These are phyloP conservation scores for Neodon shergylaensis DNA, from an alignment of 2,113 vertebrate species.

Conservation along the genomic window DNA sequence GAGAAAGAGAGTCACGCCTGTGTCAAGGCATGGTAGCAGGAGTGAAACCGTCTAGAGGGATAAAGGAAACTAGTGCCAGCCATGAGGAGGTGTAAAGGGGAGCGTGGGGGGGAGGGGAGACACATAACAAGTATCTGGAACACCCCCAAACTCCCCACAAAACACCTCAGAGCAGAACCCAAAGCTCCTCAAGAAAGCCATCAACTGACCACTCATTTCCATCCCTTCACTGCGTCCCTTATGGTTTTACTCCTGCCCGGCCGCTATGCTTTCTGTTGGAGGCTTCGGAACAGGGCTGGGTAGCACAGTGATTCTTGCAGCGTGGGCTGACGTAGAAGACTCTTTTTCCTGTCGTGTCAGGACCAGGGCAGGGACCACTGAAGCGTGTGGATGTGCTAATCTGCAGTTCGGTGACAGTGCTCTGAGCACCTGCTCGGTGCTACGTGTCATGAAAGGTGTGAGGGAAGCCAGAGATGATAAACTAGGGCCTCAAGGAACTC, in stretches of 20 bases:
- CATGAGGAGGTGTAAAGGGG: not conserved
- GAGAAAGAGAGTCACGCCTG: not conserved
- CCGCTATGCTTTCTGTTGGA: rapidly evolving
- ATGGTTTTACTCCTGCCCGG: not conserved
- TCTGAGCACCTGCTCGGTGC: not conserved
- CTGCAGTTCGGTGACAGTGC: not conserved
- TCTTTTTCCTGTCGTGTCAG: not conserved
- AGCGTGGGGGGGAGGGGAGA: too few relatives aligned
- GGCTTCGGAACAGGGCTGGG: not conserved
- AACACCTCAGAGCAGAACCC: not conserved
- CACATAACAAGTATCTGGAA: not conserved
- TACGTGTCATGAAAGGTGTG: not conserved
- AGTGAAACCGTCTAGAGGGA: not conserved
- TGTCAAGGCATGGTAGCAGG: not conserved
- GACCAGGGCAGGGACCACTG: not conserved
- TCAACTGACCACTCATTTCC: not conserved
- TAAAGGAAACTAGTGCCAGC: not conserved
- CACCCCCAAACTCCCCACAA: not conserved
- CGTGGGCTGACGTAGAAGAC: not conserved
- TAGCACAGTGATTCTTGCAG: not conserved
- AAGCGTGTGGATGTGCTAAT: not conserved
- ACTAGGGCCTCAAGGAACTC: slow-evolving; percentile 54
- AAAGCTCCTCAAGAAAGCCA: not conserved
- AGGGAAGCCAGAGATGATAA: slow-evolving; percentile 55
- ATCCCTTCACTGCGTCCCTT: not conserved